Evolutionary conservation across 64 coral and sea anemone genomes (phyloP).

Genomic region (Stichodactyla mertensii): DNA sequence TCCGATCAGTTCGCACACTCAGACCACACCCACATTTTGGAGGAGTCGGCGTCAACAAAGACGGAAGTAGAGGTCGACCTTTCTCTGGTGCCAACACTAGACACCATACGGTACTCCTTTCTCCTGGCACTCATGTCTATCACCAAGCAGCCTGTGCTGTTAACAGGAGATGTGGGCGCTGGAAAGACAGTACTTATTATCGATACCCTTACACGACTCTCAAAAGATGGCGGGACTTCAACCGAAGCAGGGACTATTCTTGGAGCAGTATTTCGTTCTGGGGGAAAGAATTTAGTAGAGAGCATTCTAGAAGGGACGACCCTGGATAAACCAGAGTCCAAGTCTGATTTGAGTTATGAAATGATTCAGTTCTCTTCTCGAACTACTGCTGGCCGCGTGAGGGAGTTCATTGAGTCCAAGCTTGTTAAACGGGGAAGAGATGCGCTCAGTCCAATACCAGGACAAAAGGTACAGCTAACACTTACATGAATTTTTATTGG

Average conservation of each 20-base stretch:
- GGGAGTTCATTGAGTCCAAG: constrained; percentile 64
- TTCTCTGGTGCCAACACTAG: constrained; percentile 83
- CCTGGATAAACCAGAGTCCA: constrained; percentile 5
- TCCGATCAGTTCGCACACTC: constrained; percentile 68
- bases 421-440: constrained; percentile 81
- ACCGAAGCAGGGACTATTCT: constrained; percentile 53
- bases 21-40: constrained; percentile 52
- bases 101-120: constrained; percentile 84
- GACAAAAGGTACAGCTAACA: constrained; percentile 53
- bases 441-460: constrained; percentile 69
- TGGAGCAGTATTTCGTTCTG: constrained; percentile 64
- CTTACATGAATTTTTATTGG: too few relatives aligned
- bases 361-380: constrained; percentile 74
- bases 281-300: constrained; percentile 66
- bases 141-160: constrained; percentile 66
- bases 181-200: constrained; percentile 77
- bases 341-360: constrained; percentile 42
- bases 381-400: constrained; percentile 55
- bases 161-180: constrained; percentile 75
- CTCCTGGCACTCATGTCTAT: constrained; percentile 70
- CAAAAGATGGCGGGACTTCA: constrained; percentile 46
- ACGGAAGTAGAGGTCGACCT: constrained; percentile 63
- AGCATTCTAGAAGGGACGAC: constrained; percentile 54
- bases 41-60: constrained; percentile 56
- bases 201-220: constrained; percentile 62